These are phyloP conservation scores for Lepidurus packardi DNA, from an alignment of 1,140 invertebrate species.

Conservation along the genomic window DNA sequence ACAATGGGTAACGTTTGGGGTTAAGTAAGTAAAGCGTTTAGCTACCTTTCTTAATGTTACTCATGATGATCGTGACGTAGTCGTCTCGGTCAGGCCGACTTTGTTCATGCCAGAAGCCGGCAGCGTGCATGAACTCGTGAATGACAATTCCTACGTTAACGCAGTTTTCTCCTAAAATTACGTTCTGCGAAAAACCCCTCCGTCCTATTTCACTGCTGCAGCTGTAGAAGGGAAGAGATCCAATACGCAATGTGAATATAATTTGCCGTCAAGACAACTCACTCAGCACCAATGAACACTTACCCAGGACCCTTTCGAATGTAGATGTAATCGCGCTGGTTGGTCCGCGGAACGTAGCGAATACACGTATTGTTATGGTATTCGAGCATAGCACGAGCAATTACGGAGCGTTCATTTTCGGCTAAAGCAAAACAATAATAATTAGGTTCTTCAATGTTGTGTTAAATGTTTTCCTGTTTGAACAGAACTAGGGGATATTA, in stretches of 20 bases:
- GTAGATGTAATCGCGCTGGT: conserved; percentile 44
- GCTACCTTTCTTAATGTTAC: conserved; percentile 56
- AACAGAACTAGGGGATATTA: no score
- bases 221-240: neutral
- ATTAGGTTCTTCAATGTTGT: no score
- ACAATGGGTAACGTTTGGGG: neutral
- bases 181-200: conserved; percentile 50
- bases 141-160: conserved; percentile 54
- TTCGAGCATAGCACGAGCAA: conserved; percentile 41
- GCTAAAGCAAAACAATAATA: neutral
- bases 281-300: neutral
- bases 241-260: neutral
- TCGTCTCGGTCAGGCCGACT: conserved; percentile 59
- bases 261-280: neutral
- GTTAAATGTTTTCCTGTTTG: no score
- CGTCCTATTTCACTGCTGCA: conserved; percentile 46
- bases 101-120: conserved; percentile 63
- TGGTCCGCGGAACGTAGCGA: conserved; percentile 43
- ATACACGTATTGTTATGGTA: conserved; percentile 46
- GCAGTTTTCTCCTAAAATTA: conserved; percentile 47
- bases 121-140: conserved; percentile 60
- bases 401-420: conserved; percentile 39
- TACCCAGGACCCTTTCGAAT: conserved; percentile 37
- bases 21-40: neutral
- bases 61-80: conserved; percentile 55